Evolutionary conservation across 1,140 invertebrate genomes (phyloP).

Genomic region (Achatina immaculata): DNA sequence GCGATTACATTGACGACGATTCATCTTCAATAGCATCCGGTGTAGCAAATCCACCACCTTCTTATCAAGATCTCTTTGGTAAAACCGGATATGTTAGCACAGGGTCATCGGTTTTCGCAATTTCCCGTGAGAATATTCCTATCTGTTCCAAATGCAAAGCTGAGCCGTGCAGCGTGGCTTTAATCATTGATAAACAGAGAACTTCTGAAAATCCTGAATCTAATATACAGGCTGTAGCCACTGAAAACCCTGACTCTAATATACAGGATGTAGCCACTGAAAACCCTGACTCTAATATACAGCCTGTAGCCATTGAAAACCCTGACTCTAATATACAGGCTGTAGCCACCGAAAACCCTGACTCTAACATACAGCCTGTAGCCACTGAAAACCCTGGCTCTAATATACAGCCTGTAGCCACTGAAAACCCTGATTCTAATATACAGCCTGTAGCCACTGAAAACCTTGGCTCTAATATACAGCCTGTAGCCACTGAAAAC

Average conservation of each 20-base stretch:
- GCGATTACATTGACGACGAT: constrained; percentile 18
- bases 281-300: neutral
- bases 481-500: neutral
- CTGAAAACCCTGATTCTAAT: neutral
- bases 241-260: neutral
- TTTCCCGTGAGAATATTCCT: constrained; percentile 10
- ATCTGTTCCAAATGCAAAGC: constrained; percentile 9
- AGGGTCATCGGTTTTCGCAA: constrained; percentile 17
- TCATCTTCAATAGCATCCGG: neutral
- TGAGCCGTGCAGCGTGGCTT: constrained; percentile 17
- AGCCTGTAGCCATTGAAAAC: neutral
- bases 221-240: neutral
- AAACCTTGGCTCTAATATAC: neutral
- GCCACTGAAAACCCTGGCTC: neutral
- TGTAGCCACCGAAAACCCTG: neutral
- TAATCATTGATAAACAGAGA: neutral
- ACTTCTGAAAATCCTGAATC: neutral
- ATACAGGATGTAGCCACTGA: neutral
- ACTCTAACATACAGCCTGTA: neutral
- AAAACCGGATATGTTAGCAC: constrained; percentile 2
- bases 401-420: neutral
- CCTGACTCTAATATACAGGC: neutral
- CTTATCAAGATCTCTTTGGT: constrained; percentile 32
- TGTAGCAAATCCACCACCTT: constrained; percentile 21
- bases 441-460: neutral